phyloP scores from a whole-genome alignment of 2,888 invertebrate species.

The Rapana venosa region DNA sequence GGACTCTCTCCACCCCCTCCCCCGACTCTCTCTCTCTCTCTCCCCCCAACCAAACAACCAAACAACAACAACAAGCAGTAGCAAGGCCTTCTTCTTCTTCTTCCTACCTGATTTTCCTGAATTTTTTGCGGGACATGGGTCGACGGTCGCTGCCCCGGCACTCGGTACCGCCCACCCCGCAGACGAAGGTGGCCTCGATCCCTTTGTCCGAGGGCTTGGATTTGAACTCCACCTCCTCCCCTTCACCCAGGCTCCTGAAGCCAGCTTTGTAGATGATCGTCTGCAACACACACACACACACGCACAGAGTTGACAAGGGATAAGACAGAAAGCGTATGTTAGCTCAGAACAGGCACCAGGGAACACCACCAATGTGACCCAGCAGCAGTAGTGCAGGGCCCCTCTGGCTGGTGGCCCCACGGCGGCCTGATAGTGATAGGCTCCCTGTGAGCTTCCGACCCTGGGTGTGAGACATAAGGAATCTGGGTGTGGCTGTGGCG shows the following conservation, averaged over 20 bases:
- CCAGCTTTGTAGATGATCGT: constrained; percentile 94
- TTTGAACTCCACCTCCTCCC: constrained; percentile 92
- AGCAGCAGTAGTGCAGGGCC: too few relatives aligned
- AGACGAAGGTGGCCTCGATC: constrained; percentile 90
- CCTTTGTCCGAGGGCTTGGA: constrained; percentile 91
- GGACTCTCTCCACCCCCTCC: neutral
- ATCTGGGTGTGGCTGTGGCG: too few relatives aligned
- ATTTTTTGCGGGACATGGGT: constrained; percentile 89
- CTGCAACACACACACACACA: constrained; percentile 79
- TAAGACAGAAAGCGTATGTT: too few relatives aligned
- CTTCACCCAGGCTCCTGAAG: constrained; percentile 91
- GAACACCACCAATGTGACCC: too few relatives aligned
- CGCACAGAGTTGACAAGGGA: too few relatives aligned
- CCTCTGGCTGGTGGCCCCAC: too few relatives aligned
- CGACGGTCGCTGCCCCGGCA: constrained; percentile 90
- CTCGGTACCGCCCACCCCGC: constrained; percentile 87
- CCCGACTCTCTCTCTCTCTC: neutral
- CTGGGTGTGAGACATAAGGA: too few relatives aligned
- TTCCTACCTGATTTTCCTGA: constrained; percentile 88
- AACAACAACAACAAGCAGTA: neutral
- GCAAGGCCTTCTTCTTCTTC: neutral
- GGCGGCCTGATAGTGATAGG: too few relatives aligned
- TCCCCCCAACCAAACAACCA: neutral
- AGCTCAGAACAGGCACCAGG: too few relatives aligned
- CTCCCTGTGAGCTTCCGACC: too few relatives aligned